A percentile compares a stretch with the other conserved stretches of the same genome.
These are phyloP conservation scores for Pteromalus puparum DNA, from an alignment of 1,140 invertebrate genomes.

Conservation along the genomic window DNA sequence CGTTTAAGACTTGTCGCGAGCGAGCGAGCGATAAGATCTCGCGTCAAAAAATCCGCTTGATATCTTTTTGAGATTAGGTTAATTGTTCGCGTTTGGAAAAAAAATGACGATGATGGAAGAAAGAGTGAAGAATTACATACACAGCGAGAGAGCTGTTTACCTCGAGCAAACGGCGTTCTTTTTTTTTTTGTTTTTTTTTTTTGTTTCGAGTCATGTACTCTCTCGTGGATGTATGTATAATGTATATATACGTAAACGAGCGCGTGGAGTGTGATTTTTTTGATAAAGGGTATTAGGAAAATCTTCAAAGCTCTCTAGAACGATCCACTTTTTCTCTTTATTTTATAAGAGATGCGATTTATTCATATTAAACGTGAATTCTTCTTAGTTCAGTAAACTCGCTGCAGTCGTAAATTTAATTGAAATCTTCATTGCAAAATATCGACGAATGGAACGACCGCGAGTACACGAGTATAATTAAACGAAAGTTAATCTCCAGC, in stretches of 20 bases:
- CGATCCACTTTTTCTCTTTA: not conserved
- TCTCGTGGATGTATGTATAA: not conserved
- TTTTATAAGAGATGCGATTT: too few relatives aligned
- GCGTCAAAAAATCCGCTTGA: conserved; percentile 38
- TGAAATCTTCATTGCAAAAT: not conserved
- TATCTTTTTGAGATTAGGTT: conserved; percentile 48
- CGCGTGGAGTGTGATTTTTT: not conserved
- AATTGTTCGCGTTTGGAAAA: conserved; percentile 32
- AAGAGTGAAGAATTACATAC: not conserved
- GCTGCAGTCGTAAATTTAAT: not conserved
- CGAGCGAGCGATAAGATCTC: conserved; percentile 36
- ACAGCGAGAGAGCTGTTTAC: not conserved
- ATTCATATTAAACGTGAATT: not conserved
- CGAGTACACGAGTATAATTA: conserved; percentile 11
- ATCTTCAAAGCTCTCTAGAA: not conserved
- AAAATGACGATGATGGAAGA: not conserved
- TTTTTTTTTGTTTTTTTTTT: not conserved
- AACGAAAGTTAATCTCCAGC: conserved; percentile 39
- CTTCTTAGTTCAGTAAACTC: not conserved
- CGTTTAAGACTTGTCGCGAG: conserved; percentile 3
- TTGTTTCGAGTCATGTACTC: too few relatives aligned
- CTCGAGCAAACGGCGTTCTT: not conserved
- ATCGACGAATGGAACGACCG: not conserved
- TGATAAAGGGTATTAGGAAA: not conserved
- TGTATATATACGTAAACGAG: not conserved